Percentiles rank a stretch among this genome's conserved stretches.
phyloP scores from a whole-genome alignment of 2,113 vertebrate genomes.

The Leucosticte australis region DNA sequence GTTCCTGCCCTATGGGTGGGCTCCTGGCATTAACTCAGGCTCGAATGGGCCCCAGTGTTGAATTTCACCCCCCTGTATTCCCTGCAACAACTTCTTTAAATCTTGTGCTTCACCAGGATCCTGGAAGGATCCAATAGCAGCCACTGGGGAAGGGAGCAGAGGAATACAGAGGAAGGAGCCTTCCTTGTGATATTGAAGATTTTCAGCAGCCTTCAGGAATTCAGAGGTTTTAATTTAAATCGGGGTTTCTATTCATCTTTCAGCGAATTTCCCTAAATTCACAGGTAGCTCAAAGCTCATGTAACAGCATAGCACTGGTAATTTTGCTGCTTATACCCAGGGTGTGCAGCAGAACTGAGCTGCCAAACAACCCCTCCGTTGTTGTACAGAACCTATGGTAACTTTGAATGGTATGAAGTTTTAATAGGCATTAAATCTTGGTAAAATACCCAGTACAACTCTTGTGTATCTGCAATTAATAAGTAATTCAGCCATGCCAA shows the following conservation, averaged over 20 bases:
- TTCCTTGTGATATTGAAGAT: neutral
- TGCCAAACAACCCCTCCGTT: neutral
- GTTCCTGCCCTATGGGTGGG: neutral
- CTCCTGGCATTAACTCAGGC: neutral
- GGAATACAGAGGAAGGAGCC: neutral
- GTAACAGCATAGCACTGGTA: neutral
- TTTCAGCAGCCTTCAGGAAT: neutral
- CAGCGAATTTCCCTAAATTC: neutral
- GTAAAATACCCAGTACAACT: neutral
- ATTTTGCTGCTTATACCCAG: neutral
- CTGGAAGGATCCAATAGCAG: neutral
- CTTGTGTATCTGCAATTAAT: neutral
- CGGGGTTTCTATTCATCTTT: neutral
- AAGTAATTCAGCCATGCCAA: slow-evolving; percentile 13
- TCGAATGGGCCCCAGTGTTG: neutral
- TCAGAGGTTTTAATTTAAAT: neutral
- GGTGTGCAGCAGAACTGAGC: neutral
- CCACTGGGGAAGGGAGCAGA: neutral
- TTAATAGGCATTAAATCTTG: neutral
- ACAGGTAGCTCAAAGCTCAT: neutral
- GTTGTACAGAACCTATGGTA: neutral
- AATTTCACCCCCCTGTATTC: neutral
- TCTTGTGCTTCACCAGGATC: neutral
- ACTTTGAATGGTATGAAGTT: neutral
- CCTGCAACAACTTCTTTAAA: neutral